Evolutionary conservation across 2,888 invertebrate species (phyloP).

Genomic region (Lepidonotus clava): DNA sequence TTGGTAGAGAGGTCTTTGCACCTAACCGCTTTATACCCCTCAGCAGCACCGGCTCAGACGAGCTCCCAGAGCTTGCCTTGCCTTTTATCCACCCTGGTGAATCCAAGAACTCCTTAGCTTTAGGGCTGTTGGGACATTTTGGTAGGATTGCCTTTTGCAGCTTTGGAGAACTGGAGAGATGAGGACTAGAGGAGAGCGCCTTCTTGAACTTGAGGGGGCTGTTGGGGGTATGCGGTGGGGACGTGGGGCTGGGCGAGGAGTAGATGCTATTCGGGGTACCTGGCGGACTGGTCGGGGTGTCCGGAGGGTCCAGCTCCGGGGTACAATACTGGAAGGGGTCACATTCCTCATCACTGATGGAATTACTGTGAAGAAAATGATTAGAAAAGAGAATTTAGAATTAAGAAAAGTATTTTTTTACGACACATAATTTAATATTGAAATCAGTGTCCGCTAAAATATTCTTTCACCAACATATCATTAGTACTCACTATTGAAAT

Average conservation of each 20-base stretch:
- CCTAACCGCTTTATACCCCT: neutral
- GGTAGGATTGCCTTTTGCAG: neutral
- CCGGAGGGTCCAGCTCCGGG: neutral
- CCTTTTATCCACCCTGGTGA: neutral
- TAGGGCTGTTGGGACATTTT: neutral
- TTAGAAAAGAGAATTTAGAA: neutral
- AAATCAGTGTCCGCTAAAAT: neutral
- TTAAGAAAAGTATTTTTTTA: neutral
- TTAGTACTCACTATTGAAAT: neutral
- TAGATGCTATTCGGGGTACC: neutral
- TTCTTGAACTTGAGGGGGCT: constrained; percentile 21
- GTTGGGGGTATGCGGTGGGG: constrained; percentile 34
- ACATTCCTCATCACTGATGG: neutral
- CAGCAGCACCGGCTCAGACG: neutral
- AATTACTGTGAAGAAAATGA: constrained; percentile 43
- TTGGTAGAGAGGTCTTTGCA: neutral
- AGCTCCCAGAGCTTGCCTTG: neutral
- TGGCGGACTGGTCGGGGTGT: constrained; percentile 11
- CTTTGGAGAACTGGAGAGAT: neutral
- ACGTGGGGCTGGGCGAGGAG: neutral
- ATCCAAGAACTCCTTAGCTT: neutral
- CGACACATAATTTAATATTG: neutral
- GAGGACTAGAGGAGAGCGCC: neutral
- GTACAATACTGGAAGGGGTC: neutral
- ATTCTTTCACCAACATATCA: neutral